Evolutionary conservation across 2,888 invertebrate species (phyloP).

Genomic region (Frankliniella intonsa): DNA sequence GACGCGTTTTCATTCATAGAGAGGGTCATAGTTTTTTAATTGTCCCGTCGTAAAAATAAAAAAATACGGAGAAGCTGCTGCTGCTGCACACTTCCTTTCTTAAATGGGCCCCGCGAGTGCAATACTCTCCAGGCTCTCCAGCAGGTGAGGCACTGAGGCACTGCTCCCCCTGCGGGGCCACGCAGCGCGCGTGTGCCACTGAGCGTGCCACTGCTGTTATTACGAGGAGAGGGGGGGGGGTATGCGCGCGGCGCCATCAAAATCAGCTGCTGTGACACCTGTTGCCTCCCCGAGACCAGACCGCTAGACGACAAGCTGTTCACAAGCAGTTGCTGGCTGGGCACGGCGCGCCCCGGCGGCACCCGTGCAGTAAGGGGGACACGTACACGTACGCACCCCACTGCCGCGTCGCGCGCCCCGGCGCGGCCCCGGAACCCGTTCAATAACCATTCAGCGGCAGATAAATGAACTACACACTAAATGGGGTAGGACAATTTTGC

Average conservation of each 20-base stretch:
- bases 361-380: not conserved
- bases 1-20: no score
- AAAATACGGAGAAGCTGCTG: no score
- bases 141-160: not conserved
- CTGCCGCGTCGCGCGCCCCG: no score
- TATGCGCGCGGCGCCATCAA: not conserved
- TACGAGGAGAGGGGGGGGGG: not conserved
- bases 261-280: slow-evolving; percentile 11
- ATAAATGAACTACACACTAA: no score
- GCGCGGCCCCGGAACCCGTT: no score
- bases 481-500: no score
- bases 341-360: not conserved
- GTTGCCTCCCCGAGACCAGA: not conserved
- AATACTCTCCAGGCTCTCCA: not conserved
- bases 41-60: no score
- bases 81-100: not conserved
- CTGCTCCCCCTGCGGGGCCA: no score
- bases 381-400: not conserved
- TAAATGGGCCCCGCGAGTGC: not conserved
- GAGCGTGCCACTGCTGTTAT: not conserved
- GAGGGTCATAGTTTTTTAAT: no score
- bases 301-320: not conserved
- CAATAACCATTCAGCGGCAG: no score
- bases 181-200: not conserved
- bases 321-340: not conserved